phyloP scores from a whole-genome alignment of 2,113 vertebrate species.

The Grammomys dolichurus region DNA sequence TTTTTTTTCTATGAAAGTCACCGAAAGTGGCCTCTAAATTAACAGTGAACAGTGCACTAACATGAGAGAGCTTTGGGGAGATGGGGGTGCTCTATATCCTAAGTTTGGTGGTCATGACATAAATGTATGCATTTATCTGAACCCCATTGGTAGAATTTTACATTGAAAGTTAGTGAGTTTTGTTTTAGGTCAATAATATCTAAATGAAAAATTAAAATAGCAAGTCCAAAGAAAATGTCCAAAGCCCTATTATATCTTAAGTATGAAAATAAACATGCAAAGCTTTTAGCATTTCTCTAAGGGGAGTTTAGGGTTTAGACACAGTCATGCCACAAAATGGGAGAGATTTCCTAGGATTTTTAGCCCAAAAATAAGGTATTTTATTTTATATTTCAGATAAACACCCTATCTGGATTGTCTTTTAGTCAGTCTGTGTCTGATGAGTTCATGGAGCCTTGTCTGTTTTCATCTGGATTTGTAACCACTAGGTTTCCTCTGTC shows the following conservation, averaged over 20 bases:
- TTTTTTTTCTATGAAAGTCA: background rate
- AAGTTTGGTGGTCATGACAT: background rate
- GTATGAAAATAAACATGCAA: background rate
- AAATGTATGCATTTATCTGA: background rate
- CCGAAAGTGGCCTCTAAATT: background rate
- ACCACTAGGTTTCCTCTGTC: background rate
- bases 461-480: background rate
- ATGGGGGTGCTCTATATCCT: background rate
- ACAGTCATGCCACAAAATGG: background rate
- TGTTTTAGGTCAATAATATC: background rate
- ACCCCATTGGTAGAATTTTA: background rate
- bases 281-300: background rate
- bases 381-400: constrained; percentile 28
- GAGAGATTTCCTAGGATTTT: background rate
- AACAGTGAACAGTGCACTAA: background rate
- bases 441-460: background rate
- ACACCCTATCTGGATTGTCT: background rate
- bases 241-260: constrained; percentile 1
- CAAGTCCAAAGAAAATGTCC: constrained; percentile 17
- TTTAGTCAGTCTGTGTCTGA: background rate
- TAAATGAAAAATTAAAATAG: background rate
- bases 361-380: background rate
- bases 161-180: background rate
- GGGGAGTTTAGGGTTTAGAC: background rate
- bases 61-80: background rate